Evolutionary conservation across 2,113 vertebrate genomes (phyloP).

Genomic region (Ammodytes marinus): DNA sequence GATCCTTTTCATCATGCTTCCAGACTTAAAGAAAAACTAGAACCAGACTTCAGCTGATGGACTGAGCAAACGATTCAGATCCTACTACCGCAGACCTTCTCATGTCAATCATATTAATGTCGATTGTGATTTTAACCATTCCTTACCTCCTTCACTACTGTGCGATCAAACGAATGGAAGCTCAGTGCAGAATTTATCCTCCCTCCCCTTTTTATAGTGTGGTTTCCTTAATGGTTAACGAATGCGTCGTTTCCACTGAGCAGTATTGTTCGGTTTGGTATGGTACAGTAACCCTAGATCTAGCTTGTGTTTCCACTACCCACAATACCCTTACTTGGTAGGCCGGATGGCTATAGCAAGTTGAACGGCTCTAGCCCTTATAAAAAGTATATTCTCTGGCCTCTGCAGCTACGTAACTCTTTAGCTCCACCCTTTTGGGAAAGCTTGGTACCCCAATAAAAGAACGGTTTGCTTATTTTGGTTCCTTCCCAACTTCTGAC

Average conservation of each 20-base stretch:
- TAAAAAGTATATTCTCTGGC: too few relatives aligned
- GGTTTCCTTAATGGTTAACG: slow-evolving; percentile 42
- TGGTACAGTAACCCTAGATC: too few relatives aligned
- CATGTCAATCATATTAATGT: slow-evolving; percentile 57
- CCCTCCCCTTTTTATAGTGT: slow-evolving; percentile 46
- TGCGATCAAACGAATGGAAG: slow-evolving; percentile 33
- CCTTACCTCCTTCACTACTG: slow-evolving; percentile 40
- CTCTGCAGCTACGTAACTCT: too few relatives aligned
- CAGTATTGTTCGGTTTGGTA: too few relatives aligned
- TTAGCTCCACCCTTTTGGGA: too few relatives aligned
- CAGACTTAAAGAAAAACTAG: slow-evolving; percentile 37
- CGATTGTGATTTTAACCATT: slow-evolving; percentile 59
- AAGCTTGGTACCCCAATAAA: too few relatives aligned
- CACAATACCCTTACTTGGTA: too few relatives aligned
- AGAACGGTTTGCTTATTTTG: too few relatives aligned
- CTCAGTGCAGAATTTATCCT: slow-evolving; percentile 36
- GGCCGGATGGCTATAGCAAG: too few relatives aligned
- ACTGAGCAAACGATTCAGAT: slow-evolving; percentile 39
- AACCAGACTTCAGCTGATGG: slow-evolving; percentile 35
- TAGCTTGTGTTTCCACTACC: too few relatives aligned
- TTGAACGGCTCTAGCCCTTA: too few relatives aligned
- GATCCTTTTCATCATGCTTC: slow-evolving; percentile 34
- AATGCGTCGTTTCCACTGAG: neutral
- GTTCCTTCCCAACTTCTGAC: too few relatives aligned
- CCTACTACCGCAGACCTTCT: slow-evolving; percentile 58